phyloP scores from a whole-genome alignment of 1,140 invertebrate genomes.

The Cyphomyrmex costatus region DNA sequence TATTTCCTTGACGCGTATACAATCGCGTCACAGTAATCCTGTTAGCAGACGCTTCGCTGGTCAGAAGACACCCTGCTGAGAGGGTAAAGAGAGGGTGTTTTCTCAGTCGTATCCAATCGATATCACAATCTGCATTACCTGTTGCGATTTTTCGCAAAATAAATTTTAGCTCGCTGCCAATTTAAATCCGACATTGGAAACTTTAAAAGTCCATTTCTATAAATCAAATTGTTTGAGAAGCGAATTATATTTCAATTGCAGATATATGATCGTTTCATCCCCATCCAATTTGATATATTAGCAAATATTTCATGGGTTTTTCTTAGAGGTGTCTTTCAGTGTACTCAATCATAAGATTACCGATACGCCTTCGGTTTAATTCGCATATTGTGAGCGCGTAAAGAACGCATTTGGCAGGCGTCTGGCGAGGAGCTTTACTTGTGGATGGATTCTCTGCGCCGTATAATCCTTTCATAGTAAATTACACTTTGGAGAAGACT shows the following conservation, averaged over 20 bases:
- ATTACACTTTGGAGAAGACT: constrained; percentile 80
- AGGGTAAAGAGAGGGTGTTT: constrained; percentile 68
- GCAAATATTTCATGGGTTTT: constrained; percentile 24
- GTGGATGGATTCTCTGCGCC: constrained; percentile 54
- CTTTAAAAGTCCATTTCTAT: constrained; percentile 22
- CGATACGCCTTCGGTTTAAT: constrained; percentile 61
- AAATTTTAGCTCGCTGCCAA: constrained; percentile 45
- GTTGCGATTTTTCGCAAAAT: constrained; percentile 72
- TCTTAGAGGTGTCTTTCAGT: background rate
- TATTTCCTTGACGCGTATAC: constrained; percentile 85
- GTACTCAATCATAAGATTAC: background rate
- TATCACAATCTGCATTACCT: constrained; percentile 62
- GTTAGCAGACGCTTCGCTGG: constrained; percentile 83
- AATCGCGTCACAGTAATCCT: constrained; percentile 85
- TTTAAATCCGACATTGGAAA: background rate
- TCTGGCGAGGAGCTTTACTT: constrained; percentile 65
- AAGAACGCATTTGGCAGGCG: constrained; percentile 77
- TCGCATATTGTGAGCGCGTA: constrained; percentile 69
- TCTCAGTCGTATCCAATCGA: constrained; percentile 66
- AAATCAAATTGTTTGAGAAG: constrained; percentile 22
- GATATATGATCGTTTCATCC: background rate
- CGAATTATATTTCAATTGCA: constrained; percentile 1
- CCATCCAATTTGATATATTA: background rate
- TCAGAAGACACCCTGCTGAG: constrained; percentile 78
- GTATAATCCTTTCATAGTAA: constrained; percentile 83